Base-by-base conservation (phyloP, 2,888 invertebrate species). In the Drosophila pegasa region DNA sequence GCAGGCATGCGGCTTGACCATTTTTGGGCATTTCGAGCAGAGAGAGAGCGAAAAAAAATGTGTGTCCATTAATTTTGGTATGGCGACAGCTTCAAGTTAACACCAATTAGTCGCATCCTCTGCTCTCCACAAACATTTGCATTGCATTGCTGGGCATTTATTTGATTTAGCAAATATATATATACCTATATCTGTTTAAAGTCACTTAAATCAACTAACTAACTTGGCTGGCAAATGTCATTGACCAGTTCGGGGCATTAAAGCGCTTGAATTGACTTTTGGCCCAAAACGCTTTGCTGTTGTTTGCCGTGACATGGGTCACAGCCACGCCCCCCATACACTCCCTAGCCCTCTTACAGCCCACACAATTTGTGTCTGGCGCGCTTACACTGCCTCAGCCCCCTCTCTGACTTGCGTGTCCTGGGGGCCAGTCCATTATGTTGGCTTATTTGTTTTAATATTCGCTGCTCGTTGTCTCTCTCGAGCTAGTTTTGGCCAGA, bases 381-480 rank as follows among this genome's bases (percentile, higher is more conserved):
- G 1, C 52, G 45, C 16, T 16, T 18, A 5, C 29, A 2, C 40
- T 51, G 22, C 5, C 40, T 18, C 6, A 4, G 4, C 25, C 9
- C n/a, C 10, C 31, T n/a, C 35, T 35, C 18, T 29, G 43, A 2
- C 35, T n/a, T 35, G 18, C 51, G 25, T 63, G 64, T 38, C 63
- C 73, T 67, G 50, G 43, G 72, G 45, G 73, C 43, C 56, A 51
- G 78, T 84, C 84, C 66, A 78, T 87, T 82, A 81, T 76, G 71
- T 67, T 68, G 77, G 75, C 83, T 83, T 87, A 86, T 85, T 88
- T 88, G 87, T 86, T 88, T 88, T 86, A 88, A 88, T 85, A 88
- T 86, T 84, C 87, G 55, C 81, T 84, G 81, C 81, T 86, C 83
- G 81, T 81, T 80, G 71, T 77, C 74, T 72, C 59, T 45, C 25